Conservation (phyloP, 2,797 vertebrate genomes). For the Luscinia megarhynchos region DNA sequence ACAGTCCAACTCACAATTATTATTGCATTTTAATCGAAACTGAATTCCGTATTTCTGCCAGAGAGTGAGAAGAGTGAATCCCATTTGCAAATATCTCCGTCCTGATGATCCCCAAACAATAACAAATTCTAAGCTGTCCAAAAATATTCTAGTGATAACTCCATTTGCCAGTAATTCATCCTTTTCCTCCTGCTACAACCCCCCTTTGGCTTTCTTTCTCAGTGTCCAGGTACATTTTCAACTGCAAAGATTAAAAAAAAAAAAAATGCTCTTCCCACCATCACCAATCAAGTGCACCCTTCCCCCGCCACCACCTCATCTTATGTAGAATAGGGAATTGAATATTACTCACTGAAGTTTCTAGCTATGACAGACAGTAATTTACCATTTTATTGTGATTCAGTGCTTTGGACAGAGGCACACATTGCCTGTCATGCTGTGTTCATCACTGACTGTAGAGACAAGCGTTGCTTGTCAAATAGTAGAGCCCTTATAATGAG, state of each 20-base stretch:
- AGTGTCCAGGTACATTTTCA: neutral
- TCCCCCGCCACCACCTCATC: neutral
- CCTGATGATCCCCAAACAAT: constrained; percentile 24
- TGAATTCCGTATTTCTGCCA: constrained; percentile 51
- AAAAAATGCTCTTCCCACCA: neutral
- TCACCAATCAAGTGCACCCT: neutral
- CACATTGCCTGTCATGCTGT: constrained; percentile 76
- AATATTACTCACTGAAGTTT: constrained; percentile 70
- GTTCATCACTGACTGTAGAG: constrained; percentile 71
- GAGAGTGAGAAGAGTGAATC: constrained; percentile 33
- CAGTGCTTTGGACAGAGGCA: constrained; percentile 77
- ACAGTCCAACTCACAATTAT: constrained; percentile 63
- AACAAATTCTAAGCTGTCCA: constrained; percentile 38
- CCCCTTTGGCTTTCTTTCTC: neutral
- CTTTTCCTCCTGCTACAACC: neutral
- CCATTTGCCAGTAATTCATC: neutral
- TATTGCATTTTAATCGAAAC: constrained; percentile 66
- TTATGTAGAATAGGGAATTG: constrained; percentile 71
- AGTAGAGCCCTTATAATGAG: constrained; percentile 70
- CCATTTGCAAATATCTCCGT: constrained; percentile 54
- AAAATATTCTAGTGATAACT: neutral
- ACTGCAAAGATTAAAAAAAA: neutral
- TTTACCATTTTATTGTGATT: constrained; percentile 81
- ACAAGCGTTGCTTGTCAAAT: constrained; percentile 72
- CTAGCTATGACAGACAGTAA: constrained; percentile 77